These are phyloP conservation scores for Scomber scombrus DNA, from an alignment of 2,113 vertebrate genomes.

Conservation along the genomic window DNA sequence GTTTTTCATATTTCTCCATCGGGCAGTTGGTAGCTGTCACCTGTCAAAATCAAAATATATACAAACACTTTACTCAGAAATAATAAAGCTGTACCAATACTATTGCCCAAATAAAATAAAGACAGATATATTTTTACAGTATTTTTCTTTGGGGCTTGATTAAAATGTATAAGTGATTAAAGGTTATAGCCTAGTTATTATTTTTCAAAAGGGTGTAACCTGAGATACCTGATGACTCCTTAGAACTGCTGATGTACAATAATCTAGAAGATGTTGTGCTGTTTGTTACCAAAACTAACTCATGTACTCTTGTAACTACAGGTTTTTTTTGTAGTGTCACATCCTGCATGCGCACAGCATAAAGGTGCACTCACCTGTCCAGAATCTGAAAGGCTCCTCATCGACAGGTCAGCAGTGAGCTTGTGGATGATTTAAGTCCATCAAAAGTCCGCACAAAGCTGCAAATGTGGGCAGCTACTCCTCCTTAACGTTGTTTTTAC, in stretches of 20 bases:
- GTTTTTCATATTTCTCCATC: conserved; percentile 92
- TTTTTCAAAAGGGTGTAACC: neutral
- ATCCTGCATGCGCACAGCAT: neutral
- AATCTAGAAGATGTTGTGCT: neutral
- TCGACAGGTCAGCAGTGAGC: conserved; percentile 19
- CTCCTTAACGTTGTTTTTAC: neutral
- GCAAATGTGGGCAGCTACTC: neutral
- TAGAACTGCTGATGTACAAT: too few species aligned
- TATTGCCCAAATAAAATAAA: neutral
- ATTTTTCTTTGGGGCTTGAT: neutral
- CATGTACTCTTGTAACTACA: neutral
- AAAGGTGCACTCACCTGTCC: conserved; percentile 28
- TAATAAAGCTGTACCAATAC: neutral
- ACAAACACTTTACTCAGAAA: too few species aligned
- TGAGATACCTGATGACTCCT: neutral
- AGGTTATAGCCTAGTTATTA: neutral
- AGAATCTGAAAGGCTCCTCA: conserved; percentile 16
- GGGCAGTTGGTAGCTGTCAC: conserved; percentile 20
- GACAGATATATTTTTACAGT: too few species aligned
- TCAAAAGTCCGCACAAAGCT: neutral
- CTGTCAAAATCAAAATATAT: conserved; percentile 21
- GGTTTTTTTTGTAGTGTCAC: neutral
- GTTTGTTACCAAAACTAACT: neutral
- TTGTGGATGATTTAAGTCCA: conserved; percentile 10
- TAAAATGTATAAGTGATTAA: too few species aligned